Evolutionary conservation across 1,140 invertebrate species (phyloP).

Genomic region (Achroia grisella): DNA sequence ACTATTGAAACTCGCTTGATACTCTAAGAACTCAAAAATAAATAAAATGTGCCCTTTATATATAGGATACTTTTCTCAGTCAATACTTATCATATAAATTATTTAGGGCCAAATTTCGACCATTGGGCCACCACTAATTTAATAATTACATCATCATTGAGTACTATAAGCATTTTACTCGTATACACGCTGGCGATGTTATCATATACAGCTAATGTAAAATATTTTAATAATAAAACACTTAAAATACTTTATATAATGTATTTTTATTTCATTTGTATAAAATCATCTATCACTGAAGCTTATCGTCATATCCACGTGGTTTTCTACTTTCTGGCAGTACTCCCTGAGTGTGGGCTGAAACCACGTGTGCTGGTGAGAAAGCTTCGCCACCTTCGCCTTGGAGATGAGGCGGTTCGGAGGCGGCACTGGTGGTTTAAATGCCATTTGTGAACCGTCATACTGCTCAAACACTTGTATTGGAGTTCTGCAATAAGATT

Average conservation of each 20-base stretch:
- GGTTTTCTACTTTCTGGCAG: conserved; percentile 31
- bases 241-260: conserved; percentile 2
- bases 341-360: conserved; percentile 21
- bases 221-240: conserved; percentile 7
- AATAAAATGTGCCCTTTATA: no score
- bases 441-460: conserved; percentile 78
- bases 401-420: conserved; percentile 41
- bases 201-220: no score
- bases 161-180: no score
- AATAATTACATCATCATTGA: no score
- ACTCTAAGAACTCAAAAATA: no score
- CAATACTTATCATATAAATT: no score
- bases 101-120: no score
- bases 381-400: conserved; percentile 5
- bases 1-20: no score
- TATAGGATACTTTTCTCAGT: no score
- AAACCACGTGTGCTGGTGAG: conserved; percentile 33
- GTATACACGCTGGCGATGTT: no score
- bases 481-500: conserved; percentile 30
- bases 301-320: conserved; percentile 16
- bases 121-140: no score
- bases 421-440: conserved; percentile 77
- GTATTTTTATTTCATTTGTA: conserved; percentile 10
- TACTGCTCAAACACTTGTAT: conserved; percentile 74
- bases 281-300: conserved; percentile 1